A percentile compares a stretch with the other conserved stretches of the same genome.
Evolutionary conservation across 2,113 vertebrate genomes (phyloP).

Genomic region (Camelus dromedarius): DNA sequence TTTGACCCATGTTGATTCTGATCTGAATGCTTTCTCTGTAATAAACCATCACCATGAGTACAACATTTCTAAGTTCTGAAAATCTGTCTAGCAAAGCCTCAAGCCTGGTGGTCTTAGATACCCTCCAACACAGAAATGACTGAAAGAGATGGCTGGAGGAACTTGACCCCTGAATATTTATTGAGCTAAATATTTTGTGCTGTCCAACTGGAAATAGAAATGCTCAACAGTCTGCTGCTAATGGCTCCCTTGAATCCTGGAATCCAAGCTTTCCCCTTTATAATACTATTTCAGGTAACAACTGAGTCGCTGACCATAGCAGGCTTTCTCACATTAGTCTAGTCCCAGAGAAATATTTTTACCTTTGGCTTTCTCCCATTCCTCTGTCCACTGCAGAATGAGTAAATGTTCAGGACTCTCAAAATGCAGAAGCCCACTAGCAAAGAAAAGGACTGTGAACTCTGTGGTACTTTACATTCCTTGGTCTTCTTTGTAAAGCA

Average conservation of each 20-base stretch:
- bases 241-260: neutral
- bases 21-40: neutral
- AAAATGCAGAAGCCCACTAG: neutral
- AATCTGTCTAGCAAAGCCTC: neutral
- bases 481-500: neutral
- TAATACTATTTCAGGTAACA: neutral
- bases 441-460: neutral
- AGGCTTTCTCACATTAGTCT: neutral
- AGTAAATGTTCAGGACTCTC: neutral
- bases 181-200: slow-evolving; percentile 38
- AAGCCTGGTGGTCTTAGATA: neutral
- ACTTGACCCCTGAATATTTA: neutral
- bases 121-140: neutral
- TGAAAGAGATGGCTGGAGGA: slow-evolving; percentile 27
- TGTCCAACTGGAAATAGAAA: neutral
- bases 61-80: neutral
- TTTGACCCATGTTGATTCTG: neutral
- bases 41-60: neutral
- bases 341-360: neutral
- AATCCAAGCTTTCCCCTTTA: neutral
- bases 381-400: neutral
- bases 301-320: neutral
- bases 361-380: neutral
- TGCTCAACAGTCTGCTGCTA: neutral
- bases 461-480: neutral